A percentile compares a stretch with the other conserved stretches of the same genome.
Evolutionary conservation across 2,888 invertebrate species (phyloP).

Genomic region (Cataglyphis livida): DNA sequence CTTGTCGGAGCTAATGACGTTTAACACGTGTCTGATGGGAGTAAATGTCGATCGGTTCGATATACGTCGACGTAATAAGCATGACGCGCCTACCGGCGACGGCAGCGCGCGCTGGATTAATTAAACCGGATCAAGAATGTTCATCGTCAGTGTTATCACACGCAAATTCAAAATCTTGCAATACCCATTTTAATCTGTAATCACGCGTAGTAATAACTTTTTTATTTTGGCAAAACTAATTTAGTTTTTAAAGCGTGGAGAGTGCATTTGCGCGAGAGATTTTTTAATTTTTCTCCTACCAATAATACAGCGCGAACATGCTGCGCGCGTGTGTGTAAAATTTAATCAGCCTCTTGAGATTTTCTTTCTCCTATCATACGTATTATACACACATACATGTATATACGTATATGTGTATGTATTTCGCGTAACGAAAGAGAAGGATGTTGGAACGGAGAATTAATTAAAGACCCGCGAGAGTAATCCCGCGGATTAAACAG

Average conservation of each 20-base stretch:
- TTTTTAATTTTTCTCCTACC: not conserved
- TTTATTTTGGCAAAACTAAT: not conserved
- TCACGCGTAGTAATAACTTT: not conserved
- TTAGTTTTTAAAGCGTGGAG: not conserved
- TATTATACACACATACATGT: not conserved
- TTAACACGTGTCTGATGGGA: slow-evolving; percentile 77
- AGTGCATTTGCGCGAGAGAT: not conserved
- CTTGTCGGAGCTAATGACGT: slow-evolving; percentile 78
- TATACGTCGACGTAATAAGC: slow-evolving; percentile 69
- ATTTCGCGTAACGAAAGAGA: slow-evolving; percentile 9
- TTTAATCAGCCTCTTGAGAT: slow-evolving; percentile 33
- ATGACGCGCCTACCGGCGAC: slow-evolving; percentile 43
- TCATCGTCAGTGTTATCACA: not conserved
- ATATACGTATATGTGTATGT: not conserved
- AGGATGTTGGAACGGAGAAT: slow-evolving; percentile 37
- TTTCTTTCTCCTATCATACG: slow-evolving; percentile 17
- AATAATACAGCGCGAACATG: not conserved
- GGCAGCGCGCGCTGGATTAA: slow-evolving; percentile 36
- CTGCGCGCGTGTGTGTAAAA: slow-evolving; percentile 16
- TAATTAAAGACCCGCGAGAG: slow-evolving; percentile 42
- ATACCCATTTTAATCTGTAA: not conserved
- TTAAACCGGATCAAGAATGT: slow-evolving; percentile 43
- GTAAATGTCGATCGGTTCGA: slow-evolving; percentile 72
- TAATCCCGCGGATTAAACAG: slow-evolving; percentile 41
- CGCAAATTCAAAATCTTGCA: not conserved